Evolutionary conservation across 2,888 invertebrate species (phyloP).

Genomic region (Mimas tiliae): DNA sequence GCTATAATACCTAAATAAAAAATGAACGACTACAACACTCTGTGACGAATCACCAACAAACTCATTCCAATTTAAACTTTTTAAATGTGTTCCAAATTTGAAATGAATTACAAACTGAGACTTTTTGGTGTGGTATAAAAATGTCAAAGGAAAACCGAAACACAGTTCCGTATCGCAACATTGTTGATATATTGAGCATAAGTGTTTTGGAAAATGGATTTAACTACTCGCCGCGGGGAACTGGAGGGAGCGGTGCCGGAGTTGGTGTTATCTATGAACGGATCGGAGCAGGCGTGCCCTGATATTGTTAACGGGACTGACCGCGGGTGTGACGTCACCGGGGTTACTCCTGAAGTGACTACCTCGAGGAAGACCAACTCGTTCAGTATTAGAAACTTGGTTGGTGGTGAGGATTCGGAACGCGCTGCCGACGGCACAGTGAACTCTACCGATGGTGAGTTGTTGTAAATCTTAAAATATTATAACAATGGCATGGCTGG

Average conservation of each 20-base stretch:
- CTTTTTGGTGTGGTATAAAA: slow-evolving; percentile 44
- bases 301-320: slow-evolving; percentile 64
- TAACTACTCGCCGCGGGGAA: slow-evolving; percentile 77
- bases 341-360: slow-evolving; percentile 61
- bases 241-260: slow-evolving; percentile 51
- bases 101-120: slow-evolving; percentile 47
- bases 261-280: slow-evolving; percentile 52
- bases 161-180: slow-evolving; percentile 40
- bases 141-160: slow-evolving; percentile 49
- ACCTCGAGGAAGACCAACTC: slow-evolving; percentile 66
- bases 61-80: neutral
- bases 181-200: slow-evolving; percentile 33
- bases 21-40: neutral
- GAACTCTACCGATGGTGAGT: slow-evolving; percentile 68
- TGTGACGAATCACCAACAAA: slow-evolving; percentile 2
- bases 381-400: slow-evolving; percentile 75
- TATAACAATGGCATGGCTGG: neutral
- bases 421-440: slow-evolving; percentile 63
- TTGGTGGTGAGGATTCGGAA: slow-evolving; percentile 70
- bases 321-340: slow-evolving; percentile 63
- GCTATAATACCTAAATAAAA: slow-evolving; percentile 5
- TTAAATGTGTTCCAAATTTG: slow-evolving; percentile 26
- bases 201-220: slow-evolving; percentile 71
- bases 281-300: slow-evolving; percentile 62
- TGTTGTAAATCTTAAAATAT: neutral